Conservation (phyloP, 2,888 invertebrate species). For the Cheilosia vernalis region DNA sequence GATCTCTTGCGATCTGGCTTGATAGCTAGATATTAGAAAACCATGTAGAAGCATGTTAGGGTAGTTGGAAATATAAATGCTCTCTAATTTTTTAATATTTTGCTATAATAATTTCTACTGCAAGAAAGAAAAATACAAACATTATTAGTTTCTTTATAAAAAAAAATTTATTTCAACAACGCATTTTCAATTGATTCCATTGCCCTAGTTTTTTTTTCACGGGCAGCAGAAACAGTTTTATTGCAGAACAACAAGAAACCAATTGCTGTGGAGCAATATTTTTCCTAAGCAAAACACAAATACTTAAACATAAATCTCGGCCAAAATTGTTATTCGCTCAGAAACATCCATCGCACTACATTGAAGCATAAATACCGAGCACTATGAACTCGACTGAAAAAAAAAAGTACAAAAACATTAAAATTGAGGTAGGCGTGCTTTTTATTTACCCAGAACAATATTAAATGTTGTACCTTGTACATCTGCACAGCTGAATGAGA, state of each 20-base stretch:
- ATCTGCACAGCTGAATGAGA: neutral
- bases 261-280: slow-evolving; percentile 15
- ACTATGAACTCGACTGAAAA: slow-evolving; percentile 12
- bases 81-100: no score
- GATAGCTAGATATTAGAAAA: no score
- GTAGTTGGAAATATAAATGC: no score
- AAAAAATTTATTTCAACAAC: neutral
- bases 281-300: slow-evolving; percentile 13
- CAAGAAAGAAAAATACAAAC: no score
- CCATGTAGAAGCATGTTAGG: no score
- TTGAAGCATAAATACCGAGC: slow-evolving; percentile 5
- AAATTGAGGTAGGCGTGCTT: slow-evolving; percentile 32
- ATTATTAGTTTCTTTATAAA: no score
- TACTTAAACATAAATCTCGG: neutral
- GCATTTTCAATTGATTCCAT: neutral
- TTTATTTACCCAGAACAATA: slow-evolving; percentile 17
- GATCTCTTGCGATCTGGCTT: no score
- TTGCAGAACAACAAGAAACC: slow-evolving; percentile 21
- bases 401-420: neutral
- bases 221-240: neutral
- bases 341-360: neutral
- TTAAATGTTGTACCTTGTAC: slow-evolving; percentile 3
- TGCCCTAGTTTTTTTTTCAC: neutral
- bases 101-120: no score
- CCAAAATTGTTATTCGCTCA: slow-evolving; percentile 5